Conservation (phyloP, 1,140 invertebrate species). For the Panagrolaimus sp. region DNA sequence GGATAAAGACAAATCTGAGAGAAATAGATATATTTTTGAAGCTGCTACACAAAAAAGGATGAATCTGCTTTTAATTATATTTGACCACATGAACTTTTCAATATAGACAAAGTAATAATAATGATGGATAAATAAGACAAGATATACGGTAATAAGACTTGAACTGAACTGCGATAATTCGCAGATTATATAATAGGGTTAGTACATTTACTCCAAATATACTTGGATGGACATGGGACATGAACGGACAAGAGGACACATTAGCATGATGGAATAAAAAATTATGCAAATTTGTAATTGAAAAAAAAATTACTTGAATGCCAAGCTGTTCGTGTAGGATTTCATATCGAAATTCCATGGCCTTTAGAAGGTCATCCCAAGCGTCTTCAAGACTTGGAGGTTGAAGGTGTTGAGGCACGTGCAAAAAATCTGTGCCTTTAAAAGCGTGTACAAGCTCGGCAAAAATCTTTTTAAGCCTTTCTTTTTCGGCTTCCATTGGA, state of each 20-base stretch:
- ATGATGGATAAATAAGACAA: no score
- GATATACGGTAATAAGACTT: no score
- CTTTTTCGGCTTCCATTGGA: constrained; percentile 78
- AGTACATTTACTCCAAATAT: no score
- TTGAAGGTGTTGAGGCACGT: constrained; percentile 80
- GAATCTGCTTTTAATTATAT: no score
- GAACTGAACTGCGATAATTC: no score
- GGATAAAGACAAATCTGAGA: no score
- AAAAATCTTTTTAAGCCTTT: constrained; percentile 77
- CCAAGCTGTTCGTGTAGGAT: constrained; percentile 25
- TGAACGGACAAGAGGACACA: not conserved
- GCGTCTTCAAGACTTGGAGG: constrained; percentile 81
- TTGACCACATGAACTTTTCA: no score
- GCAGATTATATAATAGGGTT: no score
- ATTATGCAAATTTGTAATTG: not conserved
- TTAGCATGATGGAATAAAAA: no score
- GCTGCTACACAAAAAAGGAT: no score
- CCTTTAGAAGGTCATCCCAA: constrained; percentile 79
- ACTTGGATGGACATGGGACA: not conserved
- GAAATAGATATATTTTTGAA: no score
- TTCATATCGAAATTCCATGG: constrained; percentile 41
- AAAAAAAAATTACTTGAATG: constrained; percentile 26
- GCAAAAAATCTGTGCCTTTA: constrained; percentile 69
- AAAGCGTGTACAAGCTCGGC: constrained; percentile 74
- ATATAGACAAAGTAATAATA: no score